Conservation (phyloP, 1,140 invertebrate genomes). For the Pteromalus puparum region DNA sequence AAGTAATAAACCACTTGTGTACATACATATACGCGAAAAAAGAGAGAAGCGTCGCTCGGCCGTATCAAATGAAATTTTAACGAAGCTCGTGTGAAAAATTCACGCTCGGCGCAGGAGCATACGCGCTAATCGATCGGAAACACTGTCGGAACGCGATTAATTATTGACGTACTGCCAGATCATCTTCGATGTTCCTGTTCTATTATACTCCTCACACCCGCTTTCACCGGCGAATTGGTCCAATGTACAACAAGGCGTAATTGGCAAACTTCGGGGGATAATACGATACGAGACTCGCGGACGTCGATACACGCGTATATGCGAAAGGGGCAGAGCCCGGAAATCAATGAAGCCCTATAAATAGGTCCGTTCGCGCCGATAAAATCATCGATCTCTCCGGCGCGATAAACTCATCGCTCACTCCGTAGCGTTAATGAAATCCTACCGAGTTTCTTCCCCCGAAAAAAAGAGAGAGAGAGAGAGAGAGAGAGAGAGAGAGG, state of each 20-base stretch:
- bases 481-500: too few relatives aligned
- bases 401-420: not conserved
- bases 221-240: not conserved
- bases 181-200: not conserved
- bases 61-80: too few relatives aligned
- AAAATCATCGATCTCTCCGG: not conserved
- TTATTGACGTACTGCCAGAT: not conserved
- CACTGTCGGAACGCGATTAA: not conserved
- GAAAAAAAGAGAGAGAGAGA: not conserved
- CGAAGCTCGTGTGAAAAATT: too few relatives aligned
- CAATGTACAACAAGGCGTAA: too few relatives aligned
- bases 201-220: not conserved
- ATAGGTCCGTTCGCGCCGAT: not conserved
- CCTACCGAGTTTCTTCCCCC: not conserved
- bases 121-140: not conserved
- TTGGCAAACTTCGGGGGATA: not conserved
- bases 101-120: too few relatives aligned
- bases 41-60: too few relatives aligned
- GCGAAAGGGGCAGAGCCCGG: not conserved
- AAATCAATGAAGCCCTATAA: slow-evolving; percentile 20
- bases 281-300: not conserved
- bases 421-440: not conserved
- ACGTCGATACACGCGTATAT: not conserved
- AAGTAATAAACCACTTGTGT: too few relatives aligned
- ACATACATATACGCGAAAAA: too few relatives aligned